phyloP scores from a whole-genome alignment of 2,888 invertebrate genomes.

The Achlya flavicornis region DNA sequence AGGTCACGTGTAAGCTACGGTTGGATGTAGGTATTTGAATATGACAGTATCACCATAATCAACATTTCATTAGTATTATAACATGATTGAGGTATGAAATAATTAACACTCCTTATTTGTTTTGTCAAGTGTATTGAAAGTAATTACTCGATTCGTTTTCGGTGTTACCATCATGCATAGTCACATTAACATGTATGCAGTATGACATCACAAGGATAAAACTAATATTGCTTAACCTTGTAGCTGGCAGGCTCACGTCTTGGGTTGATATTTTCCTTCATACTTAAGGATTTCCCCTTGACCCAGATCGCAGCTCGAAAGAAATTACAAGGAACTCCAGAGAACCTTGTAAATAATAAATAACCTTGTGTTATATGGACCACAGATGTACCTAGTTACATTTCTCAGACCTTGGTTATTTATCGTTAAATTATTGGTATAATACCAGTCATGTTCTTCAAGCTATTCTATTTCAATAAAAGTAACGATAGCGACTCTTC shows the following conservation, averaged over 20 bases:
- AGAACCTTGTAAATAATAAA: slow-evolving; percentile 21
- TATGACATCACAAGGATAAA: slow-evolving; percentile 19
- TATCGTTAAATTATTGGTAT: neutral
- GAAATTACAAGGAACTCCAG: slow-evolving; percentile 19
- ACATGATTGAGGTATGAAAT: slow-evolving; percentile 18
- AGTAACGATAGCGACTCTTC: neutral
- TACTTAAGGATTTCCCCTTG: slow-evolving; percentile 56
- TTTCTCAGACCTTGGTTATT: slow-evolving; percentile 19
- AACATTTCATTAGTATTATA: slow-evolving; percentile 30
- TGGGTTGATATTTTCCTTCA: slow-evolving; percentile 33
- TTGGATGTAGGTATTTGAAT: slow-evolving; percentile 38
- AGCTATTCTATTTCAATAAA: neutral
- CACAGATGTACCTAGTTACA: slow-evolving; percentile 22
- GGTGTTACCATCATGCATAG: neutral
- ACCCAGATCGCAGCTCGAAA: slow-evolving; percentile 39
- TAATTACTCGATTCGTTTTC: neutral
- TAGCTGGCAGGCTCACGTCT: slow-evolving; percentile 28
- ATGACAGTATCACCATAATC: slow-evolving; percentile 19
- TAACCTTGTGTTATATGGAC: slow-evolving; percentile 23
- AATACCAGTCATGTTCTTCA: neutral
- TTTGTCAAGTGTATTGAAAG: neutral
- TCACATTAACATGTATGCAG: no score
- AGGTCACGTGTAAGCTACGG: slow-evolving; percentile 39
- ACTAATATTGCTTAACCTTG: slow-evolving; percentile 30
- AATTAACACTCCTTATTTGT: neutral